These are phyloP conservation scores for Setipinna tenuifilis DNA, from an alignment of 2,797 vertebrate genomes.

Conservation along the genomic window DNA sequence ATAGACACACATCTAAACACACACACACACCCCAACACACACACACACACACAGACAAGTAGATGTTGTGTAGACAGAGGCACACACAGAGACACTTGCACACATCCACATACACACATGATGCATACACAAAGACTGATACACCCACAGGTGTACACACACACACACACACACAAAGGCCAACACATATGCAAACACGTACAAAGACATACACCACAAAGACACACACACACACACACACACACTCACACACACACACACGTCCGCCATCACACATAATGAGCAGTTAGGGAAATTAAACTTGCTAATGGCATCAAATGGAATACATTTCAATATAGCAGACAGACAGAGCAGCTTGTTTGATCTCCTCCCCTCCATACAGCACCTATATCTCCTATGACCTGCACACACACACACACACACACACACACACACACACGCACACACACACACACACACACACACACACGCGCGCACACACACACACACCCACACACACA, in stretches of 20 bases:
- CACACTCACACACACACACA: neutral
- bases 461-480: conserved; percentile 2
- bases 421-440: neutral
- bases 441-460: neutral
- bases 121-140: neutral
- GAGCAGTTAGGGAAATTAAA: too few species aligned
- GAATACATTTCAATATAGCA: conserved; percentile 7
- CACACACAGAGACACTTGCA: neutral
- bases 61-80: too few species aligned
- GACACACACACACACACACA: neutral
- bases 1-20: neutral
- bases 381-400: neutral
- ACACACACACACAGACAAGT: neutral
- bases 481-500: neutral
- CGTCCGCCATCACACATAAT: neutral
- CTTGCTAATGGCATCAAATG: neutral
- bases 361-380: neutral
- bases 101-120: neutral
- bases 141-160: neutral
- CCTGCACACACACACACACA: neutral
- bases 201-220: neutral
- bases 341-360: neutral
- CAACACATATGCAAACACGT: neutral
- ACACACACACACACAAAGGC: neutral
- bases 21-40: neutral